These are phyloP conservation scores for Xiphias gladius DNA, from an alignment of 2,113 vertebrate genomes.

Conservation along the genomic window DNA sequence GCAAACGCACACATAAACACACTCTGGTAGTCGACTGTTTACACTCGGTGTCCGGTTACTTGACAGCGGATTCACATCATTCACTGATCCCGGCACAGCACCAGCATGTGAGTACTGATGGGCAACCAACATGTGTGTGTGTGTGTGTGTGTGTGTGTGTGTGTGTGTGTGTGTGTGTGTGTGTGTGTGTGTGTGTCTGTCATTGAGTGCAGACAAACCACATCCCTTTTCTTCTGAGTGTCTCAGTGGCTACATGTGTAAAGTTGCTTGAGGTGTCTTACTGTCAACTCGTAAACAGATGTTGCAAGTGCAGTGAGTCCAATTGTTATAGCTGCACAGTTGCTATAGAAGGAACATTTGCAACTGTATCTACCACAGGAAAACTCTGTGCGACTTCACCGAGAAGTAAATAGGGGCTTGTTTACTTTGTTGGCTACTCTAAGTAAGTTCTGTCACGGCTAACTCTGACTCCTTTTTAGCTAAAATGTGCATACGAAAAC, in stretches of 20 bases:
- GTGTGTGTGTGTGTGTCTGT: neutral
- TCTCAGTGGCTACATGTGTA: neutral
- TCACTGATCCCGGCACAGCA: conserved; percentile 47
- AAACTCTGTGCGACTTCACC: neutral
- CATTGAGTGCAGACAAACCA: neutral
- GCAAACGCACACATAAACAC: conserved; percentile 41
- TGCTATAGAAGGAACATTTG: neutral
- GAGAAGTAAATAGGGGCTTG: neutral
- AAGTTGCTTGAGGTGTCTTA: neutral
- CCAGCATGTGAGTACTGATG: conserved; percentile 77
- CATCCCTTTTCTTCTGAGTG: neutral
- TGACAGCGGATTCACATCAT: conserved; percentile 58
- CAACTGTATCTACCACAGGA: neutral
- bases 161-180: conserved; percentile 15
- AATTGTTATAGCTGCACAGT: conserved; percentile 2
- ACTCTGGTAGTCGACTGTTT: conserved; percentile 49
- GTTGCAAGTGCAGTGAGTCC: neutral
- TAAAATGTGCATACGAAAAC: neutral
- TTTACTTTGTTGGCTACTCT: neutral
- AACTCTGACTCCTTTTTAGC: neutral
- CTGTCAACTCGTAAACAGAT: conserved; percentile 27
- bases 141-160: conserved; percentile 26
- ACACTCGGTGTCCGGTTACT: conserved; percentile 75
- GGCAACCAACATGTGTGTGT: neutral
- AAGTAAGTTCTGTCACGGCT: neutral